A percentile compares a stretch with the other conserved stretches of the same genome.
phyloP scores from a whole-genome alignment of 1,140 invertebrate genomes.

The Euwallacea fornicatus region DNA sequence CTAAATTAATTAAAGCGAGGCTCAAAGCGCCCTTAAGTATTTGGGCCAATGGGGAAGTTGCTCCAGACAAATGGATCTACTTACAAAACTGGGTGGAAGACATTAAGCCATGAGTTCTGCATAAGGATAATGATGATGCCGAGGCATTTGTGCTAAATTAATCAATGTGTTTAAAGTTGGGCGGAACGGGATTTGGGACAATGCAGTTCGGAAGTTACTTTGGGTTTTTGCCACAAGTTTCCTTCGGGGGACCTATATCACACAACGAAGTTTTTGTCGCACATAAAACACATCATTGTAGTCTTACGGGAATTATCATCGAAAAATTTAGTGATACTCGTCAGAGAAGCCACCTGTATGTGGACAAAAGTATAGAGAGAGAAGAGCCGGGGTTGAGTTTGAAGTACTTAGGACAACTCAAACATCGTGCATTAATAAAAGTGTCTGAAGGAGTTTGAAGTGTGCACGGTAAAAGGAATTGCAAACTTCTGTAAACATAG shows the following conservation, averaged over 20 bases:
- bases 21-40: constrained; percentile 29
- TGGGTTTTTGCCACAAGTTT: constrained; percentile 7
- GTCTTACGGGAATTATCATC: too few relatives aligned
- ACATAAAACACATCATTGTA: too few relatives aligned
- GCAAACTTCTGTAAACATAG: constrained; percentile 6
- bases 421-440: constrained; percentile 16
- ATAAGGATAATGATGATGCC: constrained; percentile 36
- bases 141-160: constrained; percentile 31
- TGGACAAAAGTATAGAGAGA: too few relatives aligned
- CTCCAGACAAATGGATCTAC: constrained; percentile 36
- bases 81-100: constrained; percentile 36
- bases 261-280: too few relatives aligned
- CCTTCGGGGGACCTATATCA: too few relatives aligned
- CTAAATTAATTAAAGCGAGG: constrained; percentile 31
- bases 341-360: too few relatives aligned
- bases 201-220: constrained; percentile 20
- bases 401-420: constrained; percentile 9
- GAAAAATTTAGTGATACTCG: too few relatives aligned
- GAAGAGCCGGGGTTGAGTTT: too few relatives aligned
- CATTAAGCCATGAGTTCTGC: constrained; percentile 36
- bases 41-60: constrained; percentile 31
- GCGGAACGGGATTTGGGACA: constrained; percentile 25
- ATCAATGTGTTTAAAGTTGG: constrained; percentile 34
- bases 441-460: constrained; percentile 12
- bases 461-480: background rate